Percentiles rank a stretch among this genome's conserved stretches.
phyloP scores from a whole-genome alignment of 2,888 invertebrate genomes.

The Drosophila rellima region DNA sequence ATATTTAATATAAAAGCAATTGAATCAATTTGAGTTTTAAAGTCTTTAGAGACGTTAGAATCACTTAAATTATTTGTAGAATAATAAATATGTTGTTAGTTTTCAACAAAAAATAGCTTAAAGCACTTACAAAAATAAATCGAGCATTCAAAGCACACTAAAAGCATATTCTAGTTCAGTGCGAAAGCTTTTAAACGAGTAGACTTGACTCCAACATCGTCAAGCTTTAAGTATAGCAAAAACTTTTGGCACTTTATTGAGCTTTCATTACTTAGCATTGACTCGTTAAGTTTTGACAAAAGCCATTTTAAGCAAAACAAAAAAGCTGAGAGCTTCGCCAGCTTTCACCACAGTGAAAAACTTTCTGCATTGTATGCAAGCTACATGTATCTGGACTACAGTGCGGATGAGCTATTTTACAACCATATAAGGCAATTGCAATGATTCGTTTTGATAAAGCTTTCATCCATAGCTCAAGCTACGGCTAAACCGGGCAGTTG shows the following conservation, averaged over 20 bases:
- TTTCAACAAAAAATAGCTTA: neutral
- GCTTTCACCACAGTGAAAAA: conserved; percentile 31
- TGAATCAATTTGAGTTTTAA: no score
- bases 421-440: conserved; percentile 29
- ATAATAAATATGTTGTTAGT: neutral
- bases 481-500: neutral
- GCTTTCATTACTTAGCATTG: neutral
- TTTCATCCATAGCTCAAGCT: neutral
- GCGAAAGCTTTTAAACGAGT: neutral
- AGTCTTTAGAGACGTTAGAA: no score
- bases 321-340: conserved; percentile 14
- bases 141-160: neutral
- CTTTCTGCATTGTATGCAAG: conserved; percentile 1
- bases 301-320: neutral
- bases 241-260: neutral
- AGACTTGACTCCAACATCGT: neutral
- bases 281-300: neutral
- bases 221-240: neutral
- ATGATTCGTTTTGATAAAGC: neutral
- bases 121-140: no score
- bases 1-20: no score
- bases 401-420: conserved; percentile 38
- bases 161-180: neutral
- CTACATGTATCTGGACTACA: conserved; percentile 3
- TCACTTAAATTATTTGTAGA: no score